Evolutionary conservation across 2,113 vertebrate genomes (phyloP).

Genomic region (Pyrgilauda ruficollis): DNA sequence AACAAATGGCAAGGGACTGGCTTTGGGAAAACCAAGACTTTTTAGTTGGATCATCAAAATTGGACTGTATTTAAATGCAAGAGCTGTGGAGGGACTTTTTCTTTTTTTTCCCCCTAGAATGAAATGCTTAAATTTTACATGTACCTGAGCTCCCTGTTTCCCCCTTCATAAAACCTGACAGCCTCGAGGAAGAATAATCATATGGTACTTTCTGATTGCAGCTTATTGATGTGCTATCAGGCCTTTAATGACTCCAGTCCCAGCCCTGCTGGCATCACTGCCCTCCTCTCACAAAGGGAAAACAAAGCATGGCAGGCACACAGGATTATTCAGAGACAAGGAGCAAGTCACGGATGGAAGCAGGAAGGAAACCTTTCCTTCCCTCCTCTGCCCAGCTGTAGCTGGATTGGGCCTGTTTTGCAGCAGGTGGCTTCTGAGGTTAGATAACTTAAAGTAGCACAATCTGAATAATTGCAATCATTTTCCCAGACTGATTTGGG

Average conservation of each 20-base stretch:
- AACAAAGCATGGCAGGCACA: background rate
- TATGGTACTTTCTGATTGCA: background rate
- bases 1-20: background rate
- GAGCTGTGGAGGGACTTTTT: background rate
- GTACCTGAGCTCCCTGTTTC: background rate
- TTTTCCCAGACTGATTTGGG: conserved; percentile 43
- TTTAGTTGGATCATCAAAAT: background rate
- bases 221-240: background rate
- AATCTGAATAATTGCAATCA: conserved; percentile 63
- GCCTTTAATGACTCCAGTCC: background rate
- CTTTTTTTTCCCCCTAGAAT: background rate
- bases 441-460: background rate
- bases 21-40: conserved; percentile 3
- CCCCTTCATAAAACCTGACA: background rate
- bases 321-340: background rate
- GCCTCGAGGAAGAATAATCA: background rate
- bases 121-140: background rate
- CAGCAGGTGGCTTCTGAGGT: conserved; percentile 31
- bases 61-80: background rate
- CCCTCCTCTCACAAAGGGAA: background rate
- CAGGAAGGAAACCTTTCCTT: background rate
- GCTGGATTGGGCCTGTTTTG: background rate
- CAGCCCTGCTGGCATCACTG: background rate
- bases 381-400: background rate
- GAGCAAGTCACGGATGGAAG: background rate